Evolutionary conservation across 2,113 vertebrate genomes (phyloP).

Genomic region (Sisor rabdophorus): DNA sequence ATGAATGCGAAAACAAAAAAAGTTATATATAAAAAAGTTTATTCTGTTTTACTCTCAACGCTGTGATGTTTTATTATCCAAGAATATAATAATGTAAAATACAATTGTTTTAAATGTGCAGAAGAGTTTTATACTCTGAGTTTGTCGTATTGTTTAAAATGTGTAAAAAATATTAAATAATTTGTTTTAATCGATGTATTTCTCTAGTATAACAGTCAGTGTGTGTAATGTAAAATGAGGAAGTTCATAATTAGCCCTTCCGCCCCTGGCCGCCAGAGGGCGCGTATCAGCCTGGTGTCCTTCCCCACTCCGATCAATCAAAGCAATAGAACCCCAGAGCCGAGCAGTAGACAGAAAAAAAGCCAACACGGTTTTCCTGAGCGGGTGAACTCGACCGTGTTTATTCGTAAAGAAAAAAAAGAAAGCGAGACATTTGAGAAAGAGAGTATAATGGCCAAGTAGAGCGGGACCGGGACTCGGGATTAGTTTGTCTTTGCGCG

Average conservation of each 20-base stretch:
- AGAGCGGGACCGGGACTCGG: not conserved
- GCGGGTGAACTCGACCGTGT: not conserved
- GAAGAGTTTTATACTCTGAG: too few relatives aligned
- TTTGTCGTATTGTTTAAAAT: too few relatives aligned
- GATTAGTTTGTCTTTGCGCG: conserved; percentile 2
- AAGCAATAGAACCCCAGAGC: conserved; percentile 42
- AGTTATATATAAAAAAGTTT: too few relatives aligned
- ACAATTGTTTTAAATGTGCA: too few relatives aligned
- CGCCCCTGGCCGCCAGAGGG: conserved; percentile 38
- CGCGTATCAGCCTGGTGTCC: not conserved
- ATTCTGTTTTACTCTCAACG: too few relatives aligned
- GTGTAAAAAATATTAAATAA: too few relatives aligned
- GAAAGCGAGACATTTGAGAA: not conserved
- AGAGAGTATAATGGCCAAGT: not conserved
- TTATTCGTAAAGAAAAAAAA: not conserved
- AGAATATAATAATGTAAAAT: too few relatives aligned
- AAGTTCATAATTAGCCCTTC: not conserved
- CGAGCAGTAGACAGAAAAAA: not conserved
- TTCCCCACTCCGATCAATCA: conserved; percentile 38
- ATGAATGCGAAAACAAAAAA: too few relatives aligned
- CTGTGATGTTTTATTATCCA: too few relatives aligned
- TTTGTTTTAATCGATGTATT: too few relatives aligned
- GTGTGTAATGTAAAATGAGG: not conserved
- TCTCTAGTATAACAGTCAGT: not conserved
- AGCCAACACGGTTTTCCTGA: not conserved